phyloP scores from a whole-genome alignment of 2,888 invertebrate genomes.

The Plusia festucae region DNA sequence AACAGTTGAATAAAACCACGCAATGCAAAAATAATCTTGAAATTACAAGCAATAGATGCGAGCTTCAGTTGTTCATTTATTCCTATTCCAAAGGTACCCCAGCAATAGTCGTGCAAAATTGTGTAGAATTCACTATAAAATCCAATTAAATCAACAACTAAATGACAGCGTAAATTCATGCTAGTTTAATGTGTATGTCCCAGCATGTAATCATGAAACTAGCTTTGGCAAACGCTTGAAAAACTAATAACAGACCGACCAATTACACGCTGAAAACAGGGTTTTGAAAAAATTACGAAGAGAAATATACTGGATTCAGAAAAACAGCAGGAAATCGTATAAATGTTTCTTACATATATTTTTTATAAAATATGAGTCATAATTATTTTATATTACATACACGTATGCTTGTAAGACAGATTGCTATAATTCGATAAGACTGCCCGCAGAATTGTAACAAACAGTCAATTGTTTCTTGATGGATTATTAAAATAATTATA shows the following conservation, averaged over 20 bases:
- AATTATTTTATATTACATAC: too few species aligned
- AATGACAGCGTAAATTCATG: constrained; percentile 2
- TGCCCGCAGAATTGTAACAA: too few species aligned
- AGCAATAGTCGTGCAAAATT: background rate
- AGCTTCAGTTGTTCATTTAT: background rate
- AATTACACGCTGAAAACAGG: background rate
- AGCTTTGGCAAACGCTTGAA: constrained; percentile 1
- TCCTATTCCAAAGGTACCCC: background rate
- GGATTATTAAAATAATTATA: too few species aligned
- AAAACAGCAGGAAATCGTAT: too few species aligned
- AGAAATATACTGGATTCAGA: too few species aligned
- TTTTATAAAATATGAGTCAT: too few species aligned
- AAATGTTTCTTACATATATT: too few species aligned
- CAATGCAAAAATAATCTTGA: background rate
- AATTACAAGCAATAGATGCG: background rate
- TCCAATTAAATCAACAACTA: background rate
- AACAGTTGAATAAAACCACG: background rate
- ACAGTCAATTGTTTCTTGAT: too few species aligned
- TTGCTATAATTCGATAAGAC: too few species aligned
- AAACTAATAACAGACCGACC: background rate
- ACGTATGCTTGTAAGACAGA: too few species aligned
- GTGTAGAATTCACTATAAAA: background rate
- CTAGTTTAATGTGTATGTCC: constrained; percentile 1
- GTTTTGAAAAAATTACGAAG: background rate
- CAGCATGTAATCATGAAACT: constrained; percentile 10